Evolutionary conservation across 2,888 invertebrate genomes (phyloP), one percentile per base, ranked within the genome.

Genomic region (Caenorhabditis plicata): DNA sequence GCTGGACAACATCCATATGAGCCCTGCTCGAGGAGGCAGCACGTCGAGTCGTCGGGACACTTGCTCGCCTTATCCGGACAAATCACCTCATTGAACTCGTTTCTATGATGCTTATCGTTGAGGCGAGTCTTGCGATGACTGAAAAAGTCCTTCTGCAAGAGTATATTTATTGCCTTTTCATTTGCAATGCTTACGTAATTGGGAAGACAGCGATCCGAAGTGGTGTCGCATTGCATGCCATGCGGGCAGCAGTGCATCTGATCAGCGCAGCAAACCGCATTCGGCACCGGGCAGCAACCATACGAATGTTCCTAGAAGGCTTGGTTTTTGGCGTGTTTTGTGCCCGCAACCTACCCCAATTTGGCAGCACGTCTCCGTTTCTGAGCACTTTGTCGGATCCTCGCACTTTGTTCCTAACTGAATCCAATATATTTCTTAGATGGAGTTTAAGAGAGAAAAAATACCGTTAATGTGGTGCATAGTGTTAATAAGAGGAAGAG

Each of bases 211-310:
- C 62, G 13, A 0, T 44, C 29, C 9, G 48, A 55, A 8, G 27
- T 23, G 4, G 50, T 27, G 32, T 62, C 62, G 49, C 62, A 62
- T 4, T 32, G 33, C 5, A 52, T 52, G 4, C 62, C 55, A 8
- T 32, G 4, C 19, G 62, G 62, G 49, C 62, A 62, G 17, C 62
- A 62, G 41, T 62, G 50, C 3, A 51, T 29, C n/a, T 53, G 41
- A 46, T 63, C 52, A 25, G 42, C 51, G 35, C 67, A 67, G 25
- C 67, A 67, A 13, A 67, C 63, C 1, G 67, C 70, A 9, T 56
- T 43, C 19, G 44, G 33, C 65, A 71, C 66, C 23, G 70, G 70
- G 27, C 70, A 71, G 45, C 70, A 71, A 13, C 70, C 70, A 61
- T 65, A 71, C 36, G 50, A 53, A 35, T 61, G 53, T 51, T 61